A percentile compares a stretch with the other conserved stretches of the same genome.
Evolutionary conservation across 2,113 vertebrate genomes (phyloP).

Genomic region (Notarius lentiginosus): DNA sequence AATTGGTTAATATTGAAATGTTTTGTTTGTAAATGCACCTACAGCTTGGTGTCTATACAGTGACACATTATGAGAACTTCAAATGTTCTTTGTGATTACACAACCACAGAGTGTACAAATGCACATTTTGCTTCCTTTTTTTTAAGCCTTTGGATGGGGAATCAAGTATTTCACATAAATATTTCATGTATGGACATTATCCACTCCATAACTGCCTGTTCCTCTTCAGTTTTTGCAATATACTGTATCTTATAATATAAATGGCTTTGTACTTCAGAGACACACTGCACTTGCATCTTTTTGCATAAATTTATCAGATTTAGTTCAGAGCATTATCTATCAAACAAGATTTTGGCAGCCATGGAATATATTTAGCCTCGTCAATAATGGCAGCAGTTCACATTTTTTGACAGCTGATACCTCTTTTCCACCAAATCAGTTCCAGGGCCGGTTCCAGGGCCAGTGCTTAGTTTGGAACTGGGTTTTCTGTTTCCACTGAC

Average conservation of each 20-base stretch:
- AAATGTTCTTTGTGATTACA: neutral
- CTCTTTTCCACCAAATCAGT: too few relatives aligned
- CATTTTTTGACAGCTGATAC: neutral
- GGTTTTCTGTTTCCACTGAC: too few relatives aligned
- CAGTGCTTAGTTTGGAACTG: too few relatives aligned
- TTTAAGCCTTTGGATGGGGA: neutral
- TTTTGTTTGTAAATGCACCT: neutral
- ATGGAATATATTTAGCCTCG: neutral
- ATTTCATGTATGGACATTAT: neutral
- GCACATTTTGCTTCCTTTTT: neutral
- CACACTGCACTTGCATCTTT: neutral
- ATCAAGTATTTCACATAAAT: neutral
- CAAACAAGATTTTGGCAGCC: neutral
- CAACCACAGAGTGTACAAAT: neutral
- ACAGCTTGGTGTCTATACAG: neutral
- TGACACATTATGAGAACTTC: neutral
- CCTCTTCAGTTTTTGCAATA: neutral
- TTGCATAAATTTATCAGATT: neutral
- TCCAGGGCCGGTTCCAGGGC: too few relatives aligned
- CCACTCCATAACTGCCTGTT: neutral
- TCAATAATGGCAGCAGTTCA: neutral
- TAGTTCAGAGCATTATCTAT: too few relatives aligned
- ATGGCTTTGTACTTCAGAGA: neutral
- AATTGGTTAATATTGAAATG: neutral
- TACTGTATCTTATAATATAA: neutral